These are phyloP conservation scores for Salpingus planirostris DNA, from an alignment of 2,888 invertebrate species.

Conservation along the genomic window DNA sequence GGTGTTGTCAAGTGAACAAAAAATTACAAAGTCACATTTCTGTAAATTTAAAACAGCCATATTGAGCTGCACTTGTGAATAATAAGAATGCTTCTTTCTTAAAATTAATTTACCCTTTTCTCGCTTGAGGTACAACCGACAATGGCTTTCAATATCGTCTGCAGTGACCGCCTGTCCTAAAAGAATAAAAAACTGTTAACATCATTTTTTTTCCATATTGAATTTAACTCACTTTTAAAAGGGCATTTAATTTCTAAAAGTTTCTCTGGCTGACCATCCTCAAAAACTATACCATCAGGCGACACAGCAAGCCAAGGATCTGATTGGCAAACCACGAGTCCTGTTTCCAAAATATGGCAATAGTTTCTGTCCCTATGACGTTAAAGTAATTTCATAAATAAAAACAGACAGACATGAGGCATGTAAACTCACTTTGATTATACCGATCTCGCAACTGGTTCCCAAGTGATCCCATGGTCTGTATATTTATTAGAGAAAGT, in stretches of 20 bases:
- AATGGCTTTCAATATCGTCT: background rate
- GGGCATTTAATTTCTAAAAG: slow-evolving; percentile 1
- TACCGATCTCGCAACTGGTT: slow-evolving; percentile 1
- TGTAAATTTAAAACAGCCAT: slow-evolving; percentile 1
- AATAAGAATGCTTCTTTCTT: slow-evolving; percentile 1
- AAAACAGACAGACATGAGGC: background rate
- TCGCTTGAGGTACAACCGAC: background rate
- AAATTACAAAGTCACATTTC: slow-evolving; percentile 1
- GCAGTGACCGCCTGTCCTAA: background rate
- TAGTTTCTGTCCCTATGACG: background rate
- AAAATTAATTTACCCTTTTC: background rate
- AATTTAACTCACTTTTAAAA: background rate
- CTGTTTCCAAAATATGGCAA: background rate
- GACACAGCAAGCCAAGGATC: slow-evolving; percentile 1
- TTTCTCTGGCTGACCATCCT: background rate
- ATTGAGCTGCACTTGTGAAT: slow-evolving; percentile 1
- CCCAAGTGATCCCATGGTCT: background rate
- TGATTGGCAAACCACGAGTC: background rate
- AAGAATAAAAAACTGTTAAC: background rate
- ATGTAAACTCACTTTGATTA: background rate
- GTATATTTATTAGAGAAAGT: slow-evolving; percentile 1
- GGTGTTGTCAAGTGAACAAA: slow-evolving; percentile 1
- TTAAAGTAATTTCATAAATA: too few relatives aligned
- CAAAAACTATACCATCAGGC: slow-evolving; percentile 1
- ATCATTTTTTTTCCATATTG: background rate